phyloP scores from a whole-genome alignment of 2,113 vertebrate species.

The Melanotaenia duboulayi region DNA sequence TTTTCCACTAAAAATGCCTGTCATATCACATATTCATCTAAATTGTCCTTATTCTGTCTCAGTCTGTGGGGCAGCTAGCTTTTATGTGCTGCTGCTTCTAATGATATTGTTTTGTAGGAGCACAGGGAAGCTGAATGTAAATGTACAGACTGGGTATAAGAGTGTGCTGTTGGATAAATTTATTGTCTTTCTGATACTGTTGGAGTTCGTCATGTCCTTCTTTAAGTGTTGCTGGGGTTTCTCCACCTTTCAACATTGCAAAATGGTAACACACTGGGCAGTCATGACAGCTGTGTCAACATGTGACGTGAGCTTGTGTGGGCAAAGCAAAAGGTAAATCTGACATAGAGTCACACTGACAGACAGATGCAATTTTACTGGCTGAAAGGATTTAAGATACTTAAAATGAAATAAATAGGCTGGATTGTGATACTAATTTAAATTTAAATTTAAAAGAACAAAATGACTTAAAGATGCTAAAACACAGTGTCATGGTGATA shows the following conservation, averaged over 20 bases:
- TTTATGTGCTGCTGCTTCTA: slow-evolving; percentile 18
- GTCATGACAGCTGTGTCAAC: slow-evolving; percentile 57
- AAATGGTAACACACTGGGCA: slow-evolving; percentile 22
- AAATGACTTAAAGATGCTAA: not conserved
- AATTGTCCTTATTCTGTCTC: slow-evolving; percentile 60
- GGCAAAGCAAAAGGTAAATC: slow-evolving; percentile 28
- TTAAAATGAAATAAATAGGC: not conserved
- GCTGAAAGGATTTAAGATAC: not conserved
- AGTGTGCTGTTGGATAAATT: not conserved
- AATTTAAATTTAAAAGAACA: not conserved
- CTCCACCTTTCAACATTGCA: slow-evolving; percentile 14
- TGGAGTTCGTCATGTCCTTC: slow-evolving; percentile 1
- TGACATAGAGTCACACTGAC: slow-evolving; percentile 3
- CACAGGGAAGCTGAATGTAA: not conserved
- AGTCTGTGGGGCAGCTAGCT: slow-evolving; percentile 7
- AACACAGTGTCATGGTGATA: slow-evolving; percentile 6
- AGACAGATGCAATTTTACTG: not conserved
- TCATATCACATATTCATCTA: slow-evolving; percentile 33
- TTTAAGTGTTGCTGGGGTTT: not conserved
- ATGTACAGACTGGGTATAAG: not conserved
- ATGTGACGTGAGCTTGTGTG: slow-evolving; percentile 20
- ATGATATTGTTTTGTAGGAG: not conserved
- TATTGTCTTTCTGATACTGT: not conserved
- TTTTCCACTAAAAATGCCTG: slow-evolving; percentile 29
- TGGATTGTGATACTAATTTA: not conserved